Evolutionary conservation across 2,113 vertebrate genomes (phyloP).

Genomic region (Heterochromis multidens): DNA sequence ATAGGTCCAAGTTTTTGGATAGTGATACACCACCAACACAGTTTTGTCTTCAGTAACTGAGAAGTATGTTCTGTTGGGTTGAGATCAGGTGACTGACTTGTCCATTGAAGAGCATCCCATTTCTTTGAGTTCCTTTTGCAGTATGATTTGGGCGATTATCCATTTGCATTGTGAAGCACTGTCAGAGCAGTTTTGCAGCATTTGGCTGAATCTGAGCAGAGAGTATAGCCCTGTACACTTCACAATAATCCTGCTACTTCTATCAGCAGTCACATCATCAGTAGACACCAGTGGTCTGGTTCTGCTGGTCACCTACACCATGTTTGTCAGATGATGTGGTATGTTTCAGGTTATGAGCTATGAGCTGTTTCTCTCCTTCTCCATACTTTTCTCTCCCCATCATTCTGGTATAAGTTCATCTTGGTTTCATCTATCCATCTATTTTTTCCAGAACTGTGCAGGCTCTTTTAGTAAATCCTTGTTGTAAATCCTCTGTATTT

Average conservation of each 20-base stretch:
- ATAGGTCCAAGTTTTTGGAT: background rate
- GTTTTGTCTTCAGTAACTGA: background rate
- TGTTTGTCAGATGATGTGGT: background rate
- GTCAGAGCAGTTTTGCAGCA: background rate
- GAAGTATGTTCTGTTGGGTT: background rate
- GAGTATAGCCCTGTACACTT: background rate
- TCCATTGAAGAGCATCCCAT: background rate
- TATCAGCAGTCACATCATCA: background rate
- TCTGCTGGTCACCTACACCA: background rate
- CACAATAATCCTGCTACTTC: background rate
- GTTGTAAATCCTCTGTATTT: too few relatives aligned
- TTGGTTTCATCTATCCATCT: rapidly evolving
- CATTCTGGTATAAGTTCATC: background rate
- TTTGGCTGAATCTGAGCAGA: background rate
- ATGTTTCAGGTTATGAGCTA: background rate
- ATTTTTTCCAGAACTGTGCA: too few relatives aligned
- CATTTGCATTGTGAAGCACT: background rate
- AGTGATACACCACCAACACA: too few relatives aligned
- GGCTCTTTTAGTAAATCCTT: too few relatives aligned
- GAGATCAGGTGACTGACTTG: background rate
- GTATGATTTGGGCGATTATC: background rate
- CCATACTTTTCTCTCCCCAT: background rate
- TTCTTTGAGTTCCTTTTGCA: background rate
- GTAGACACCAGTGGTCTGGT: background rate
- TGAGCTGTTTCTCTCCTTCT: background rate